Conservation (phyloP, 2,797 vertebrate genomes). For the Crenuchus spilurus region DNA sequence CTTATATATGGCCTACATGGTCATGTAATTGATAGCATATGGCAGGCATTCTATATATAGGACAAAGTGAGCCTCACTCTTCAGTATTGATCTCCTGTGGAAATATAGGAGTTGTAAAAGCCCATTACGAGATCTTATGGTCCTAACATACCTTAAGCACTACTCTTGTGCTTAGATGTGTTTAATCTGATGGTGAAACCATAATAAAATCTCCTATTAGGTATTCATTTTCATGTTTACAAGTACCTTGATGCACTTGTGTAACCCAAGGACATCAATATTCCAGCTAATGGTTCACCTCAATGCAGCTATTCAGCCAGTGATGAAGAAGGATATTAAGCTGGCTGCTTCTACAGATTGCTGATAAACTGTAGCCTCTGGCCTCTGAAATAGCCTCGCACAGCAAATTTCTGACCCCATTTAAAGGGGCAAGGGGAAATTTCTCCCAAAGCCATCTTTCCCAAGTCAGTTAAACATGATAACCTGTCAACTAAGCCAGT, state of each 20-base stretch:
- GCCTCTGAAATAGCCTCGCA: slow-evolving; percentile 23
- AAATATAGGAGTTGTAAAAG: slow-evolving; percentile 13
- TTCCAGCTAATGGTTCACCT: slow-evolving; percentile 19
- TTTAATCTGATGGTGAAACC: slow-evolving; percentile 9
- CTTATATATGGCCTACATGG: background rate
- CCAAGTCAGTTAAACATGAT: slow-evolving; percentile 27
- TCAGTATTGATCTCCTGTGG: slow-evolving; percentile 10
- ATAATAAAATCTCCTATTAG: background rate
- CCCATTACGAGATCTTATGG: slow-evolving; percentile 9
- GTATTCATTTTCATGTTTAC: slow-evolving; percentile 17
- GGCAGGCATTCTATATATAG: slow-evolving; percentile 5
- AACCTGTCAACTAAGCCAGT: slow-evolving; percentile 21
- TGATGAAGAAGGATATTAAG: slow-evolving; percentile 43
- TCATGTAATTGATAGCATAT: background rate
- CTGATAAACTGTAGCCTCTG: slow-evolving; percentile 20
- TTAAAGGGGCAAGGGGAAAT: slow-evolving; percentile 6
- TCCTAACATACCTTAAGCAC: background rate
- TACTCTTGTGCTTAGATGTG: background rate
- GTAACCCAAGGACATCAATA: slow-evolving; percentile 1
- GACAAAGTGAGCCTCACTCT: background rate
- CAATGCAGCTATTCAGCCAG: slow-evolving; percentile 27
- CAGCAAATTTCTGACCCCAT: slow-evolving; percentile 31
- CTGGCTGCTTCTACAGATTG: slow-evolving; percentile 20
- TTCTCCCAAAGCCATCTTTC: slow-evolving; percentile 31
- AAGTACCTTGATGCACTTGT: background rate